A percentile compares a stretch with the other conserved stretches of the same genome.
Conservation (phyloP, 2,888 invertebrate genomes). For the Synanthedon formicaeformis region DNA sequence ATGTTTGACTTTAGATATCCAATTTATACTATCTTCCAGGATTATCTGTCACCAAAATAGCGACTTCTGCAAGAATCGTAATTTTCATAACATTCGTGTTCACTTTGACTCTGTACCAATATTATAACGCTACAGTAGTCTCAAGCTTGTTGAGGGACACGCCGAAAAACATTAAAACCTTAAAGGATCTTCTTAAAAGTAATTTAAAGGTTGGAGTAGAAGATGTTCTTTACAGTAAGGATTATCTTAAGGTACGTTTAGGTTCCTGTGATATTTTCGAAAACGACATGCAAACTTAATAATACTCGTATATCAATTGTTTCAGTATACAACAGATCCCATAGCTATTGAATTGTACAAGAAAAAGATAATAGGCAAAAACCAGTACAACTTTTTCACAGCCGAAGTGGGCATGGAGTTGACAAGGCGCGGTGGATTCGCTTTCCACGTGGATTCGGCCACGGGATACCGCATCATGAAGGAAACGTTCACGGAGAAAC, state of each 20-base stretch:
- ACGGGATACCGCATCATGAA: slow-evolving; percentile 77
- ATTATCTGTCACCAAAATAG: slow-evolving; percentile 38
- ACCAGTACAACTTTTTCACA: slow-evolving; percentile 55
- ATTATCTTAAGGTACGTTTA: slow-evolving; percentile 70
- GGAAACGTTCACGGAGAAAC: slow-evolving; percentile 72
- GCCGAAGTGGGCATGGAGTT: slow-evolving; percentile 68
- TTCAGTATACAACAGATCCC: slow-evolving; percentile 74
- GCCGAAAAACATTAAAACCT: slow-evolving; percentile 70
- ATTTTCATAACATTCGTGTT: slow-evolving; percentile 67
- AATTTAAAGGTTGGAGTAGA: slow-evolving; percentile 72
- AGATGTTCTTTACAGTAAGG: slow-evolving; percentile 73
- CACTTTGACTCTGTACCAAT: slow-evolving; percentile 74
- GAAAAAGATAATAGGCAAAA: slow-evolving; percentile 59
- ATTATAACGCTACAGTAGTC: slow-evolving; percentile 78
- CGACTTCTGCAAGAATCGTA: slow-evolving; percentile 64
- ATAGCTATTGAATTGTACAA: slow-evolving; percentile 69
- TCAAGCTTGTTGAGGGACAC: slow-evolving; percentile 74
- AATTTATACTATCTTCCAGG: slow-evolving; percentile 30
- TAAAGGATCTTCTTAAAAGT: slow-evolving; percentile 71
- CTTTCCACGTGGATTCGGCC: slow-evolving; percentile 77
- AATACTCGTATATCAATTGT: slow-evolving; percentile 2
- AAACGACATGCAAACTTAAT: neutral
- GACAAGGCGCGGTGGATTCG: slow-evolving; percentile 75
- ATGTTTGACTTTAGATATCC: too few species aligned
- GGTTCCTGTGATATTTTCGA: too few species aligned